phyloP scores from a whole-genome alignment of 1,140 invertebrate species.

The Eriocheir sinensis region DNA sequence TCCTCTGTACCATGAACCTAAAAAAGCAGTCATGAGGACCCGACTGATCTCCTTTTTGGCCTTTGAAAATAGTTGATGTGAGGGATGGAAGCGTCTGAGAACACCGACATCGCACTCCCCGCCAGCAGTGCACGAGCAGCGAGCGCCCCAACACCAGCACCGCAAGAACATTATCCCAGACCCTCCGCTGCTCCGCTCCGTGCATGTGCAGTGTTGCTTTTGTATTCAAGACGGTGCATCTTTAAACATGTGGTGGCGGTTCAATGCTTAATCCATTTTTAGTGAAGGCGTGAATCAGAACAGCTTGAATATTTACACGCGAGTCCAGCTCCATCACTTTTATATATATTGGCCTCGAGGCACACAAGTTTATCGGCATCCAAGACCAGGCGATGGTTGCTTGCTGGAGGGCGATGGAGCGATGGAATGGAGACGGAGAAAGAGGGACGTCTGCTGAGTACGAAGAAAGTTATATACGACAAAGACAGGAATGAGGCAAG shows the following conservation, averaged over 20 bases:
- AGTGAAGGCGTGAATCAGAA: neutral
- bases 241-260: neutral
- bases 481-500: neutral
- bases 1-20: no score
- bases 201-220: neutral
- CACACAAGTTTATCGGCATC: neutral
- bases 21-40: no score
- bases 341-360: neutral
- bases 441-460: neutral
- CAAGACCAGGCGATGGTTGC: neutral
- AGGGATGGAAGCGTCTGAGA: no score
- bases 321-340: neutral
- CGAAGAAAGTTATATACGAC: neutral
- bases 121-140: neutral
- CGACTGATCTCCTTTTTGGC: no score
- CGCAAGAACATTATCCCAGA: no score
- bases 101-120: neutral
- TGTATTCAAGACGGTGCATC: slow-evolving; percentile 23
- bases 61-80: no score
- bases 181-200: no score
- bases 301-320: neutral
- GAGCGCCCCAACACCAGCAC: no score
- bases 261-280: slow-evolving; percentile 26
- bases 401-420: neutral
- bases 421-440: neutral